Conservation (phyloP, 1,140 invertebrate genomes). For the Leptopilina boulardi region DNA sequence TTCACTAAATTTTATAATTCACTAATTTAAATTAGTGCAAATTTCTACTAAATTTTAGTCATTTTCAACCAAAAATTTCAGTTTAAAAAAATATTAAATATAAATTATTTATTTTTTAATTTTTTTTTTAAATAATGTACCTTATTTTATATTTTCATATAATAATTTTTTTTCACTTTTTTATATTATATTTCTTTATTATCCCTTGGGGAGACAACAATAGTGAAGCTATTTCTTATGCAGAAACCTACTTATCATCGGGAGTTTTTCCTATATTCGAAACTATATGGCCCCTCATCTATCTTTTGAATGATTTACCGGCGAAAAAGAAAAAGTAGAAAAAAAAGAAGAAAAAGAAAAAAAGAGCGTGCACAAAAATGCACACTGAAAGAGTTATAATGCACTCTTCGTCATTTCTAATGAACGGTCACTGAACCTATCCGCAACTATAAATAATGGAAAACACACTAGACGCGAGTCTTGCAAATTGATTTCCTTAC, state of each 20-base stretch:
- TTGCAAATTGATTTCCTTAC: conserved; percentile 48
- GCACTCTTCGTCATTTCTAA: neutral
- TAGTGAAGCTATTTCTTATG: neutral
- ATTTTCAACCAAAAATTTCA: no score
- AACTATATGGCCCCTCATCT: neutral
- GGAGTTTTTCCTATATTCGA: neutral
- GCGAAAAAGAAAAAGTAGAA: neutral
- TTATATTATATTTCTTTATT: no score
- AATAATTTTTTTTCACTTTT: no score
- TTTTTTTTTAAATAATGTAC: no score
- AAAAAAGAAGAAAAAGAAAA: neutral
- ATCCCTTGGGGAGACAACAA: no score
- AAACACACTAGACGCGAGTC: neutral
- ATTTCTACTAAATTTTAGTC: no score
- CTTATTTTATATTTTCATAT: no score
- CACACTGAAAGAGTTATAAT: conserved; percentile 20
- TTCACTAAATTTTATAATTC: no score
- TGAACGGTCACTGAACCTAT: conserved; percentile 15
- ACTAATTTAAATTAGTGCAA: no score
- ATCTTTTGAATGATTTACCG: conserved; percentile 20
- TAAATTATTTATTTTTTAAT: no score
- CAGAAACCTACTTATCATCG: neutral
- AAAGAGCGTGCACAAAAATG: conserved; percentile 17
- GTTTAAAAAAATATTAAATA: no score
- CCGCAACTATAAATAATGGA: conserved; percentile 27